Conservation (phyloP, 1,140 invertebrate genomes). For the Tigriopus japonicus region DNA sequence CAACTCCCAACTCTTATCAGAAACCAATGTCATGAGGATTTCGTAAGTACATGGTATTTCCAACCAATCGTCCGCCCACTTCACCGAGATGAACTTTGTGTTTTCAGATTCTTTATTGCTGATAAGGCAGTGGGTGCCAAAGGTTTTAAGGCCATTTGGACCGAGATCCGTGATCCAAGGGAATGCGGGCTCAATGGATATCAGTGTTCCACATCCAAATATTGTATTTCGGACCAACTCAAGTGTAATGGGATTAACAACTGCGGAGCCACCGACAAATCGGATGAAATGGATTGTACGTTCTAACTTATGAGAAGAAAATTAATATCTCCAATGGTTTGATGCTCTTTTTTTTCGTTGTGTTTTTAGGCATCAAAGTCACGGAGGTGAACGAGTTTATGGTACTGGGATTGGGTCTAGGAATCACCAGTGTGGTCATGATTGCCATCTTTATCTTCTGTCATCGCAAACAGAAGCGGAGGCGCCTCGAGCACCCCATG, state of each 20-base stretch:
- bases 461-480: conserved; percentile 15
- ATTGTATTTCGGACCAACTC: conserved; percentile 40
- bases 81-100: conserved; percentile 17
- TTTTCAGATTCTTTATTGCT: conserved; percentile 53
- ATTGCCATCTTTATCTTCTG: conserved; percentile 19
- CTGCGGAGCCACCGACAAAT: conserved; percentile 23
- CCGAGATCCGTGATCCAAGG: conserved; percentile 35
- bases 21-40: conserved; percentile 56
- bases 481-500: conserved; percentile 11
- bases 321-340: background rate
- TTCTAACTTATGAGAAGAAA: too few species aligned
- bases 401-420: conserved; percentile 18
- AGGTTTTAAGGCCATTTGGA: conserved; percentile 74
- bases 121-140: conserved; percentile 58
- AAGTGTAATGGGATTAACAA: conserved; percentile 24
- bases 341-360: background rate
- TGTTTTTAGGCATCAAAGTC: conserved; percentile 18
- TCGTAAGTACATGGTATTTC: conserved; percentile 35
- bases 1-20: conserved; percentile 61
- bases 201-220: conserved; percentile 42
- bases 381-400: conserved; percentile 20
- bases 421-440: conserved; percentile 16
- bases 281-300: conserved; percentile 21
- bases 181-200: conserved; percentile 33
- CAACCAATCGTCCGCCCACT: background rate